Base-by-base conservation (phyloP, 2,888 invertebrate species). In the Marronus borbonicus region DNA sequence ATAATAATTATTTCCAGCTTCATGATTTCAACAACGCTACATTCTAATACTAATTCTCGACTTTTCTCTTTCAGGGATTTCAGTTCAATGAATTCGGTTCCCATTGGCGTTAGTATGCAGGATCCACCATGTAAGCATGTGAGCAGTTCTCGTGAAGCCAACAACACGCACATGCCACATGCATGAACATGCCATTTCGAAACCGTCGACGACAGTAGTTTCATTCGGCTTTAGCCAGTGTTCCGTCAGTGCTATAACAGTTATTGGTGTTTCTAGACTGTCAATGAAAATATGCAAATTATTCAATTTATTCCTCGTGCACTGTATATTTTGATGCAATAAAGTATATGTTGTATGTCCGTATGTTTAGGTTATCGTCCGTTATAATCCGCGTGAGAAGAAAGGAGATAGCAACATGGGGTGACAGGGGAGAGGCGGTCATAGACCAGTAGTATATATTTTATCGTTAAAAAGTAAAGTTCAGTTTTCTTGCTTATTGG, bases 211-310 rank as follows among this genome's bases (percentile, higher is more conserved):
- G 7, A 55, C 36, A 17, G 31, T 14, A 55, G 8, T 14, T 58
- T 72, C 72, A 55, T 72, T 72, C 52, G 72, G 58, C 5, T n/a
- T 72, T 52, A 72, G 55, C 72, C 72, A 72, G 58, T 72, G 52
- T 58, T 58, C 72, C 36, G 58, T 55, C 31, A 72, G 12, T 12
- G 72, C 58, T 55, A 72, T 55, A 52, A 28, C 28, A 31, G 58
- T 17, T n/a, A 72, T 36, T 31, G 20, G 52, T 55, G 4, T 58
- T n/a, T 58, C 28, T 36, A 31, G 7, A 52, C 31, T 68, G 20
- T 44, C 58, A 58, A 58, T 12, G n/a, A 58, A 58, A 17, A 58
- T 68, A 7, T n/a, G 10, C 17, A 68, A 7, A 44, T 68, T 44
- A 17, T 68, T 17, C 12, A 3, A 28, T 49, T 68, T 68, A 49